A percentile compares a stretch with the other conserved stretches of the same genome.
phyloP scores from a whole-genome alignment of 2,797 vertebrate species.

The Hoplostethus atlanticus region DNA sequence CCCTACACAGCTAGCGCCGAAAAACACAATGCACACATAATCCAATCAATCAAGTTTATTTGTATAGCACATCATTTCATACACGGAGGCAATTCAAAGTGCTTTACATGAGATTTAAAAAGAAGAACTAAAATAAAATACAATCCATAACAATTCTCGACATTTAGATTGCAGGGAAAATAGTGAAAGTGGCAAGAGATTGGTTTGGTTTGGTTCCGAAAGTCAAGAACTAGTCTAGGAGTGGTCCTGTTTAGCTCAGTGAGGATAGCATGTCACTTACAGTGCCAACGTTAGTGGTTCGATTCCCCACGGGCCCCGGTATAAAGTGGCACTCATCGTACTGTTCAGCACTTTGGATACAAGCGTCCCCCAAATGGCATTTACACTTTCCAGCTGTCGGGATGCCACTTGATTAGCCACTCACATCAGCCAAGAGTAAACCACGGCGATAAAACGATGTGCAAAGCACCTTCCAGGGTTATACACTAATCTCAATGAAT shows the following conservation, averaged over 20 bases:
- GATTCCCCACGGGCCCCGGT: slow-evolving; percentile 7
- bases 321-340: slow-evolving; percentile 13
- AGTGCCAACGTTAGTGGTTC: not conserved
- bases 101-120: no score
- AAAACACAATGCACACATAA: no score
- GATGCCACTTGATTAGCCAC: slow-evolving; percentile 16
- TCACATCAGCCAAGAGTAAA: slow-evolving; percentile 6
- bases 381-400: slow-evolving; percentile 26
- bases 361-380: slow-evolving; percentile 32
- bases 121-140: no score
- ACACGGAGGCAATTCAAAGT: no score
- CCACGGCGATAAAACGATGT: slow-evolving; percentile 4
- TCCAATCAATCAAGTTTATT: no score
- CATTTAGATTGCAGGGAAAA: not conserved
- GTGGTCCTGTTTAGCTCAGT: not conserved
- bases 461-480: slow-evolving; percentile 5
- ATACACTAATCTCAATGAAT: slow-evolving; percentile 12
- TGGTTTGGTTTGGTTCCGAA: not conserved
- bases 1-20: not conserved
- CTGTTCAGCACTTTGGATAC: slow-evolving; percentile 12
- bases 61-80: no score
- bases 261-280: not conserved
- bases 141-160: not conserved
- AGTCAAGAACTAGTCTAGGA: not conserved
- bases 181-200: not conserved